Percentiles rank a stretch among this genome's conserved stretches.
Conservation (phyloP, 2,797 vertebrate species). For the Macrochelys suwanniensis region DNA sequence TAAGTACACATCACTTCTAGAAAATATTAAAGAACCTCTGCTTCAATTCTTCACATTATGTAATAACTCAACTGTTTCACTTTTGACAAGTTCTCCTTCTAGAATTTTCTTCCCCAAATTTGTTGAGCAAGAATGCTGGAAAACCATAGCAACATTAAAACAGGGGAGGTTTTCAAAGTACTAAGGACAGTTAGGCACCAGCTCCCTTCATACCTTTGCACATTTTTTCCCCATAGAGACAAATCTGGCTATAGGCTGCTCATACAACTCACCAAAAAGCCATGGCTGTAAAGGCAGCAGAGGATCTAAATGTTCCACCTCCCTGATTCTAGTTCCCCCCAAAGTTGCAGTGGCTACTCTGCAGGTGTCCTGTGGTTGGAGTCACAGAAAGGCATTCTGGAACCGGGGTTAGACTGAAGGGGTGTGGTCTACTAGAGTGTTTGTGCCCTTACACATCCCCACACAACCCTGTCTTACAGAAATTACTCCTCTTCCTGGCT, state of each 20-base stretch:
- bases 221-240: not conserved
- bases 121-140: not conserved
- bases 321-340: not conserved
- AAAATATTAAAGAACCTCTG: not conserved
- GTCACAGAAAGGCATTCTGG: accelerated
- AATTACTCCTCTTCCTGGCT: not conserved
- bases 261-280: not conserved
- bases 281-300: not conserved
- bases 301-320: not conserved
- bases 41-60: not conserved
- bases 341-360: not conserved
- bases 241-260: not conserved
- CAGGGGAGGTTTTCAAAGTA: not conserved
- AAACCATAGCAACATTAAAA: not conserved
- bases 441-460: not conserved
- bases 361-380: not conserved
- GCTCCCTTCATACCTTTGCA: not conserved
- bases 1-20: not conserved
- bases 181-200: not conserved
- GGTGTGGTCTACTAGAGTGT: not conserved
- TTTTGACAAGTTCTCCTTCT: not conserved
- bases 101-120: not conserved
- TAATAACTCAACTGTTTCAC: not conserved
- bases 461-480: not conserved
- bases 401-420: not conserved